Conservation (phyloP, 1,140 invertebrate species). For the Armadillidium nasatum region DNA sequence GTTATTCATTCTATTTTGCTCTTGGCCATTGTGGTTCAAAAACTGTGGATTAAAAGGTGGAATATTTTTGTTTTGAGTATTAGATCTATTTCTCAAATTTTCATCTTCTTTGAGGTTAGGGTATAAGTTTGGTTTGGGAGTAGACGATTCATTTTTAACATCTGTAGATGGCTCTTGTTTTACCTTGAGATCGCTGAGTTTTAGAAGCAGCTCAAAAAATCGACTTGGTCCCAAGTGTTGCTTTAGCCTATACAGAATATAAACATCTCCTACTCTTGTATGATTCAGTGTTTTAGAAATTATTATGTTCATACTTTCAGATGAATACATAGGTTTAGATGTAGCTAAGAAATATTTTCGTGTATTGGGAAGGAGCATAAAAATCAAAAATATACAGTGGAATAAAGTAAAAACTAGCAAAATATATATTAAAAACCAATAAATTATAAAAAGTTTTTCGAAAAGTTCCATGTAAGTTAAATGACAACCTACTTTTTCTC, state of each 20-base stretch:
- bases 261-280: conserved; percentile 22
- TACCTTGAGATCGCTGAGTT: background rate
- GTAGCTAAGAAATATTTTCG: background rate
- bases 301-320: background rate
- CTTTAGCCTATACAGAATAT: conserved; percentile 20
- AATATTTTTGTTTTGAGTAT: background rate
- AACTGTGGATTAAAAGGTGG: background rate
- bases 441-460: conserved; percentile 25
- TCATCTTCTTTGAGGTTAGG: background rate
- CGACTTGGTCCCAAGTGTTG: background rate
- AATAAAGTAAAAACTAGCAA: background rate
- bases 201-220: background rate
- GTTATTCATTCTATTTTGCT: background rate
- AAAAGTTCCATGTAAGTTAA: conserved; percentile 27
- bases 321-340: background rate
- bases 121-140: background rate
- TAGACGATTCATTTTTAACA: background rate
- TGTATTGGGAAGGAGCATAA: background rate
- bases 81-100: background rate
- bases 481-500: conserved; percentile 20
- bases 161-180: background rate
- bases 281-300: background rate
- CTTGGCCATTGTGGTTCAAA: background rate
- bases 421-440: conserved; percentile 22
- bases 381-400: background rate